Base-by-base conservation (phyloP, 37 sponge, comb jelly and placozoan species). In the Spongilla lacustris region DNA sequence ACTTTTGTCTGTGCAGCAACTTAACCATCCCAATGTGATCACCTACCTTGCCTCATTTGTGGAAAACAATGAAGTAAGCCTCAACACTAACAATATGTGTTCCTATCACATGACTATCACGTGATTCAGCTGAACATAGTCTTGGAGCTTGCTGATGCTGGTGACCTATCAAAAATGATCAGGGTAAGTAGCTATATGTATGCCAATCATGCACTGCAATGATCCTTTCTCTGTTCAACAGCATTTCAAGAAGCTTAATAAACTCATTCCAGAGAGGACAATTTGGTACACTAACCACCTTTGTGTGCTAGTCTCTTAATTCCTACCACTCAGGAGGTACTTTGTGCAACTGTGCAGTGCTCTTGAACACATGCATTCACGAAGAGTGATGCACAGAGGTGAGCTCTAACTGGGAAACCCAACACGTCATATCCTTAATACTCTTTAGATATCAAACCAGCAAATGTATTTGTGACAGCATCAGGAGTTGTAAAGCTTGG, bases 381-480 rank as follows among this genome's bases (percentile, higher is more conserved):
- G 98, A 80, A 81, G 99, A 78, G 94, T 99, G 75, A 99, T 99
- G 99, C 99, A 99, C 77, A 87, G 99, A 95, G 98, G 98, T 98
- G 71, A 49, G 83, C 23, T 36, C 58, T 17, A 58, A 17, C 4
- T 58, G 21, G 58, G 58, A 58, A 58, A 58, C 14, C 58, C 19
- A 14, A 11, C 4, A 33, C 28, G n/a, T 41, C 23, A 19, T 58
- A 8, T 13, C 11, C 58, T 13, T 19, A 58, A 58, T 14, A 10
- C 22, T 33, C 36, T 38, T 24, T 49, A 95, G 99, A 99, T 81
- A 99, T 99, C 83, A 99, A 99, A 78, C 99, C 99, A 69, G 98
- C 99, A 50, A 99, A 99, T 85, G 99, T 99, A 58, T 99, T 99
- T 89, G 95, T 99, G 23, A 97, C 98, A 4, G 98, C 90, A 32